Conservation (phyloP, 1,140 invertebrate species). For the Nymphalis io region DNA sequence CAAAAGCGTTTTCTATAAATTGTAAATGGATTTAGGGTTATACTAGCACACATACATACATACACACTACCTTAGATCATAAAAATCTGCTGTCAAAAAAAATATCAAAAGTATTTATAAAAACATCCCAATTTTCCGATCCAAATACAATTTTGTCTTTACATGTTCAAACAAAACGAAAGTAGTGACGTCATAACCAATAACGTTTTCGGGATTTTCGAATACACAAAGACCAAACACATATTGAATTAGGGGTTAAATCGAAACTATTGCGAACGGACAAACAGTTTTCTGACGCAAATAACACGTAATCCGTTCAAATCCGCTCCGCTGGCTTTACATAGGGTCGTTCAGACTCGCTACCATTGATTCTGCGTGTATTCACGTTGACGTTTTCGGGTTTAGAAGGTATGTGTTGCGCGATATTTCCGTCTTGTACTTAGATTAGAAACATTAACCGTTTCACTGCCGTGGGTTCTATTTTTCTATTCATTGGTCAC, state of each 20-base stretch:
- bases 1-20: too few relatives aligned
- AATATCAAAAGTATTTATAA: too few relatives aligned
- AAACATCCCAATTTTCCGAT: constrained; percentile 8
- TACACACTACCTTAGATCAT: too few relatives aligned
- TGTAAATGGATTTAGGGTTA: too few relatives aligned
- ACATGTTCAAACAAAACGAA: neutral
- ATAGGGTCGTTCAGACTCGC: constrained; percentile 16
- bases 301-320: constrained; percentile 7
- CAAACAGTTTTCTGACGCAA: constrained; percentile 17
- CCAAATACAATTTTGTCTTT: neutral
- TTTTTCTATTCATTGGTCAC: too few relatives aligned
- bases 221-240: neutral
- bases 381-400: constrained; percentile 16
- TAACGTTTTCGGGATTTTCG: constrained; percentile 1
- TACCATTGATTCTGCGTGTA: constrained; percentile 3
- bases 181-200: constrained; percentile 1
- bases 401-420: neutral
- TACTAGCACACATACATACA: too few relatives aligned
- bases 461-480: too few relatives aligned
- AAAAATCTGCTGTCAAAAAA: too few relatives aligned
- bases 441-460: neutral
- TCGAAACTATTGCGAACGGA: constrained; percentile 5
- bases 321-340: constrained; percentile 15
- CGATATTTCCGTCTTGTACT: neutral
- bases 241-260: constrained; percentile 9